Evolutionary conservation across 2,888 invertebrate genomes (phyloP).

Genomic region (Periphyllus acericola): DNA sequence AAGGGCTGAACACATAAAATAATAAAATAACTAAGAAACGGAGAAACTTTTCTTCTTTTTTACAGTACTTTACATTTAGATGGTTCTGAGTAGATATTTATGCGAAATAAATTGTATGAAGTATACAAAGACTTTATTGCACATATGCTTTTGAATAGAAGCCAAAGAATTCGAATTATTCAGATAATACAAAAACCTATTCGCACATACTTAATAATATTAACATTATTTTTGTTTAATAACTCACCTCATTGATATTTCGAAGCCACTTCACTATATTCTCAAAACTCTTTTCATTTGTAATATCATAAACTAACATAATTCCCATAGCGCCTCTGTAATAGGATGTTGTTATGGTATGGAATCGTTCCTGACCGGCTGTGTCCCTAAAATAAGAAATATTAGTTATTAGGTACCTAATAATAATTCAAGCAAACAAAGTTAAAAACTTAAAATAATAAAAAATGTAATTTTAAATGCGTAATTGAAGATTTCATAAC

Average conservation of each 20-base stretch:
- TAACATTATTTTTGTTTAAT: neutral
- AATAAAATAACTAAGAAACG: no score
- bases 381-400: constrained; percentile 74
- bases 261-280: constrained; percentile 98
- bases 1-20: no score
- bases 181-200: neutral
- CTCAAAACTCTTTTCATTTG: constrained; percentile 96
- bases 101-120: neutral
- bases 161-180: constrained; percentile 8
- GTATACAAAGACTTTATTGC: neutral
- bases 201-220: neutral
- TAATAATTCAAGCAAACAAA: neutral
- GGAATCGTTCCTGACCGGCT: constrained; percentile 97
- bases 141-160: neutral
- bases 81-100: neutral
- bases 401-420: constrained; percentile 9
- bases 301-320: constrained; percentile 97
- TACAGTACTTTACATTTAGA: no score
- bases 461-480: neutral
- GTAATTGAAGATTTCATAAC: neutral
- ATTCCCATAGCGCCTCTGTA: constrained; percentile 99
- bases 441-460: neutral
- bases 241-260: constrained; percentile 92
- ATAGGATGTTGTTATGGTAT: constrained; percentile 98
- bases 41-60: no score